Base-by-base conservation (phyloP, 2,888 invertebrate species). In the Eurytoma adleriae region DNA sequence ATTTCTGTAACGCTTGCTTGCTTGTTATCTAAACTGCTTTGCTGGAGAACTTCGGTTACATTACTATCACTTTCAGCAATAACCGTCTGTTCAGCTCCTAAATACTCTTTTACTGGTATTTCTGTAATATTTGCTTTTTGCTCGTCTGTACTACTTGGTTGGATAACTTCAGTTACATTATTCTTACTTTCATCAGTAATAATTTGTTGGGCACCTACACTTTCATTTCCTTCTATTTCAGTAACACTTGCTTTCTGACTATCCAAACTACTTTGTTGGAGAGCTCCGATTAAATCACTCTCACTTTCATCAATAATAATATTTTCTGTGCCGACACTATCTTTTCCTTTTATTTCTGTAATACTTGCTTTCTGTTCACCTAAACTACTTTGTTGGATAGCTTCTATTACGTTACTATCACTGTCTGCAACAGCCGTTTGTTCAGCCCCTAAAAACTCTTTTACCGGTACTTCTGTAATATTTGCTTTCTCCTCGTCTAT, bases 291-390 rank as follows among this genome's bases (percentile, higher is more conserved):
- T 14, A 61, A 3, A 3, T n/a, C 59, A 7, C 13, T 13, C 18
- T 0, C 20, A 24, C 20, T 12, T 59, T 59, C 59, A 24, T n/a
- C 12, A 20, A 24, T 59, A 2, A 12, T 24, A 12, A 40, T 14
- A 13, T n/a, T 68, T 68, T 52, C 68, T 67, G 20, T 57, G 1
- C 52, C 64, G 59, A 57, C 30, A 66, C 50, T 16, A 3, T 54
- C 72, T 18, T 27, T 18, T 64, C 68, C 12, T 40, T 20, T 13
- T 48, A 48, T 59, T 20, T 20, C n/a, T 20, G 61, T 14, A 3
- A 30, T n/a, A 16, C 0, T 7, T 57, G 18, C 48, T 14, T 70
- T 27, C 16, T 13, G 24, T 24, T 24, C 24, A 2, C 14, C 70
- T 69, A 1, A 12, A 40, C 4, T 7, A 30, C 3, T 0, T 56